Percentiles rank a stretch among this genome's conserved stretches.
Conservation (phyloP, 1,140 invertebrate species). For the Tribolium castaneum region DNA sequence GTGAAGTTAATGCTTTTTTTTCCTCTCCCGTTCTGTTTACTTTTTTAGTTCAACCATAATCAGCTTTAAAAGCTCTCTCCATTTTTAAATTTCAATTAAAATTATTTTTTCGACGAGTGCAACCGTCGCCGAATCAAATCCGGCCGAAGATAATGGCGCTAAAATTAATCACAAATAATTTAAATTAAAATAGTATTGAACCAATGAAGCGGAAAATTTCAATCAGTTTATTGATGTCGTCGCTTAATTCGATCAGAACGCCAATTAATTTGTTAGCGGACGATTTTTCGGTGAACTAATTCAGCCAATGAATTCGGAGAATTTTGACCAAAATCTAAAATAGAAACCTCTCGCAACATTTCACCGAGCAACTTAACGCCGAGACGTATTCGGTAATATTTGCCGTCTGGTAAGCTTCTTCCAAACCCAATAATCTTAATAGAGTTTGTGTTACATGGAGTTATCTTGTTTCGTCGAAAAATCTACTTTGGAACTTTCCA, state of each 20-base stretch:
- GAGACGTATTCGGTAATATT: slow-evolving; percentile 30
- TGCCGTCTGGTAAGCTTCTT: slow-evolving; percentile 33
- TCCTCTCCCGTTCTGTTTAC: slow-evolving; percentile 26
- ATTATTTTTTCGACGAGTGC: slow-evolving; percentile 34
- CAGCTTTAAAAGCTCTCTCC: slow-evolving; percentile 38
- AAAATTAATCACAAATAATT: too few species aligned
- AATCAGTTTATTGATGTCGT: neutral
- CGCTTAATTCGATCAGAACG: neutral
- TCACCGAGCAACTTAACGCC: slow-evolving; percentile 2
- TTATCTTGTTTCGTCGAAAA: slow-evolving; percentile 59
- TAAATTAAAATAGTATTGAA: neutral
- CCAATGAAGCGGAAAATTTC: neutral
- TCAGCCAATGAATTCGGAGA: neutral
- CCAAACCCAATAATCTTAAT: slow-evolving; percentile 56
- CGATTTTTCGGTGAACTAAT: slow-evolving; percentile 2
- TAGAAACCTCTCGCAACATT: slow-evolving; percentile 1
- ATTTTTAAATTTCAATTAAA: slow-evolving; percentile 48
- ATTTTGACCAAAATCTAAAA: too few species aligned
- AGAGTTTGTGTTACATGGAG: slow-evolving; percentile 58
- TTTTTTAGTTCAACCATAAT: slow-evolving; percentile 35
- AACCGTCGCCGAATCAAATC: neutral
- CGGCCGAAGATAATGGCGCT: too few species aligned
- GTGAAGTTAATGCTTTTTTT: slow-evolving; percentile 30
- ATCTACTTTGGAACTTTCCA: slow-evolving; percentile 59
- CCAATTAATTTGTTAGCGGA: neutral